Percentiles rank a stretch among this genome's conserved stretches.
Evolutionary conservation across 2,797 vertebrate genomes (phyloP).

Genomic region (Austrolebias charrua): DNA sequence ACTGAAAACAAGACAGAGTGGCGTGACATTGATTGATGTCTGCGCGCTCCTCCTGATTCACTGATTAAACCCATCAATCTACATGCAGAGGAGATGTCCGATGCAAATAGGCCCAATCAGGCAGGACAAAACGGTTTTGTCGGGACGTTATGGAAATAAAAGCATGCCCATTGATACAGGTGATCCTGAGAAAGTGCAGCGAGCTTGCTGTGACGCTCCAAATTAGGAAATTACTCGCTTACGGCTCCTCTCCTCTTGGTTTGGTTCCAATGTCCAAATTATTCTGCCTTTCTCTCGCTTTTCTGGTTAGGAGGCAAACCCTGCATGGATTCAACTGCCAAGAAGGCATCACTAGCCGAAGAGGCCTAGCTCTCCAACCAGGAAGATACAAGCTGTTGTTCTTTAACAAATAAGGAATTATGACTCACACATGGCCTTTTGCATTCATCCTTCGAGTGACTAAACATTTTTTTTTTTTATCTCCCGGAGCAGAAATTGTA

Average conservation of each 20-base stretch:
- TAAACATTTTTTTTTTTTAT: neutral
- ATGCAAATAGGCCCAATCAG: constrained; percentile 95
- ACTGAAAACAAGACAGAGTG: constrained; percentile 74
- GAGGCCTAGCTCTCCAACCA: neutral
- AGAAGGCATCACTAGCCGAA: neutral
- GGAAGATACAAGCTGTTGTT: neutral
- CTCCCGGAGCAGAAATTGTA: too few species aligned
- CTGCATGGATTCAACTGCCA: constrained; percentile 4
- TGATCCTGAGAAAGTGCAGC: constrained; percentile 39
- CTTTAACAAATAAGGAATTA: neutral
- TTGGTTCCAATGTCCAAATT: constrained; percentile 63
- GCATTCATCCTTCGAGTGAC: constrained; percentile 4
- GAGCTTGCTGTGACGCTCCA: constrained; percentile 70
- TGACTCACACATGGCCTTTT: neutral
- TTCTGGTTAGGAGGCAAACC: constrained; percentile 57
- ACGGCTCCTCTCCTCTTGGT: constrained; percentile 58
- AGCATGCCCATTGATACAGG: constrained; percentile 60
- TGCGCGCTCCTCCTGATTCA: constrained; percentile 91
- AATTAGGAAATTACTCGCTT: constrained; percentile 81
- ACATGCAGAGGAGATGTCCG: constrained; percentile 94
- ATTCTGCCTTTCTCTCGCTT: constrained; percentile 69
- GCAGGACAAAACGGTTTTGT: constrained; percentile 90
- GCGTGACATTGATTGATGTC: constrained; percentile 92
- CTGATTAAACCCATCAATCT: constrained; percentile 99
- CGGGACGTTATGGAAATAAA: constrained; percentile 86